phyloP scores from a whole-genome alignment of 2,888 invertebrate genomes.

The Anthrax anthrax region DNA sequence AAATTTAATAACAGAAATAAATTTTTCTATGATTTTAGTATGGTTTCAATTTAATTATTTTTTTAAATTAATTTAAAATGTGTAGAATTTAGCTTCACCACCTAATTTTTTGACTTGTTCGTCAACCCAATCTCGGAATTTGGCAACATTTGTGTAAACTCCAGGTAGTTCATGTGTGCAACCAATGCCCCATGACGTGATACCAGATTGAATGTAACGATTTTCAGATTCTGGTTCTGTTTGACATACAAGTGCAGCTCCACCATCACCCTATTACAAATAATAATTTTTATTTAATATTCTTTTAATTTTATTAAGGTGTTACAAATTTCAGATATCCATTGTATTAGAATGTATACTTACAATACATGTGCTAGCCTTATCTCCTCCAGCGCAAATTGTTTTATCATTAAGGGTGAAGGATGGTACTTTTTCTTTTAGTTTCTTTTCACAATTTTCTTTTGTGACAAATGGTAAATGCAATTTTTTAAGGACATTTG shows the following conservation, averaged over 20 bases:
- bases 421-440: constrained; percentile 4
- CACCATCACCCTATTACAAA: constrained; percentile 49
- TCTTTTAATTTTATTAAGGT: not conserved
- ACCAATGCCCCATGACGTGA: constrained; percentile 52
- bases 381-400: constrained; percentile 9
- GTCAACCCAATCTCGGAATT: constrained; percentile 50
- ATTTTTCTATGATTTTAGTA: no score
- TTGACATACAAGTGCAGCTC: constrained; percentile 52
- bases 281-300: no score
- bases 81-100: constrained; percentile 4
- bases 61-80: not conserved
- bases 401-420: constrained; percentile 3
- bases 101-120: constrained; percentile 25
- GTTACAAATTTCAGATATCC: not conserved
- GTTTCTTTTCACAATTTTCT: constrained; percentile 37
- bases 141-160: constrained; percentile 51
- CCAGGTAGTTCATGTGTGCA: constrained; percentile 39
- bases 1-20: no score
- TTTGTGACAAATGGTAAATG: constrained; percentile 46
- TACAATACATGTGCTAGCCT: constrained; percentile 8
- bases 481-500: constrained; percentile 45
- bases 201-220: constrained; percentile 39
- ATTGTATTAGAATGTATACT: not conserved
- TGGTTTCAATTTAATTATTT: no score
- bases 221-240: constrained; percentile 34